Percentiles rank a stretch among this genome's conserved stretches.
These are phyloP conservation scores for Drosophila bocki DNA, from an alignment of 1,140 invertebrate species.

Conservation along the genomic window DNA sequence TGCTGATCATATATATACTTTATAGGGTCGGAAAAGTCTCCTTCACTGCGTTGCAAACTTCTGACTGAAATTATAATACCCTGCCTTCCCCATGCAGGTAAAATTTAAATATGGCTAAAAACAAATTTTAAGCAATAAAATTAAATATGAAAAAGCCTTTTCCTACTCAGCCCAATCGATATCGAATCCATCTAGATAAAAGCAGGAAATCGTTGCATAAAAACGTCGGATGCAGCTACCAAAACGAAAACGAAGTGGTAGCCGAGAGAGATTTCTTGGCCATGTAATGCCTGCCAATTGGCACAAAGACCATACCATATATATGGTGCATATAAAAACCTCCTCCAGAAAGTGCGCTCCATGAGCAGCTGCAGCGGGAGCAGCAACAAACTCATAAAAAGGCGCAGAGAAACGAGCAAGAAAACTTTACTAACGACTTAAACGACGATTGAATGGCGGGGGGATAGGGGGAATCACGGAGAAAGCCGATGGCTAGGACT, in stretches of 20 bases:
- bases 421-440: slow-evolving; percentile 79
- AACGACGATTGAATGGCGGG: slow-evolving; percentile 47
- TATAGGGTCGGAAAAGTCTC: no score
- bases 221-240: slow-evolving; percentile 7
- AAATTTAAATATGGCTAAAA: no score
- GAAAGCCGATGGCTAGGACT: slow-evolving; percentile 38
- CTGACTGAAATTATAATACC: no score
- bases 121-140: no score
- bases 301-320: slow-evolving; percentile 34
- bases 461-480: slow-evolving; percentile 36
- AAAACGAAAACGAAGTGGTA: slow-evolving; percentile 17
- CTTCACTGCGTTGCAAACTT: no score
- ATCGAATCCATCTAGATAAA: slow-evolving; percentile 8
- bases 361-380: slow-evolving; percentile 54
- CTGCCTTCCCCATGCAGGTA: no score
- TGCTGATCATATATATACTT: no score
- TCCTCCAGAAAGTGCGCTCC: slow-evolving; percentile 35
- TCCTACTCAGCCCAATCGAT: not conserved
- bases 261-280: slow-evolving; percentile 32
- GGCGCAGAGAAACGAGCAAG: slow-evolving; percentile 70
- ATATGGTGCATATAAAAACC: slow-evolving; percentile 26
- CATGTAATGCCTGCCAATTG: slow-evolving; percentile 75
- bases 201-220: slow-evolving; percentile 10
- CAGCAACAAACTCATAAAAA: slow-evolving; percentile 65
- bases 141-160: not conserved